Evolutionary conservation across 2,888 invertebrate species (phyloP), one percentile per base, ranked within the genome.

Genomic region (Drosophila pegasa): DNA sequence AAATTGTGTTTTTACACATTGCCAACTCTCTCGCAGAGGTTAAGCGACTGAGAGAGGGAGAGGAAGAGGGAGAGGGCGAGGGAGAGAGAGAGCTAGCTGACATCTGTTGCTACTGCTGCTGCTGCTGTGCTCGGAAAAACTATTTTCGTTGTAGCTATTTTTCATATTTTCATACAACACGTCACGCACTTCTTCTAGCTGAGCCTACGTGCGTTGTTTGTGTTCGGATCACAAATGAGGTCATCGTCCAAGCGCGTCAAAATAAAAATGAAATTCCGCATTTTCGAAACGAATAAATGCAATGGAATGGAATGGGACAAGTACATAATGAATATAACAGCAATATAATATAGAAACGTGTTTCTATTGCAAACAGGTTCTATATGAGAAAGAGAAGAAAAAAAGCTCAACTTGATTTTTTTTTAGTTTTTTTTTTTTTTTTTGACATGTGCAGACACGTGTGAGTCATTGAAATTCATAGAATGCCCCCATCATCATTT

Each of bases 341-440:
- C 22, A 37, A 29, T 48, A 16, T 29, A 25, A 72, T 41, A 41
- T 31, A 40, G 64, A 79, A 68, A 87, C 87, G 82, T 87, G 79
- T 82, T 85, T 61, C 62, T 64, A 65, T 66, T 51, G 58, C 63
- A 43, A 86, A 86, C 81, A 73, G 87, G 78, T 80, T 80, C 66
- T 29, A 65, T 72, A 48, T 52, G 27, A 48, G 33, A 50, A 31
- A 47, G 18, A 38, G 10, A 20, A n/a, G 6, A 40, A 31, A 41
- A n/a, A 50, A 50, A 55, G 48, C 59, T 20, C 14, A 65, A 56
- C 33, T 65, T 43, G 37, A 59, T 20, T 31, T 41, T 29, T 18
- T 10, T 18, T 31, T 41, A 22, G 9, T 10, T 18, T 18, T 38
- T 18, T 1, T 9, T 9, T 25, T 43, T 43, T 25, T 25, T 25